Evolutionary conservation across 2,888 invertebrate species (phyloP).

Genomic region (Agrochola lota): DNA sequence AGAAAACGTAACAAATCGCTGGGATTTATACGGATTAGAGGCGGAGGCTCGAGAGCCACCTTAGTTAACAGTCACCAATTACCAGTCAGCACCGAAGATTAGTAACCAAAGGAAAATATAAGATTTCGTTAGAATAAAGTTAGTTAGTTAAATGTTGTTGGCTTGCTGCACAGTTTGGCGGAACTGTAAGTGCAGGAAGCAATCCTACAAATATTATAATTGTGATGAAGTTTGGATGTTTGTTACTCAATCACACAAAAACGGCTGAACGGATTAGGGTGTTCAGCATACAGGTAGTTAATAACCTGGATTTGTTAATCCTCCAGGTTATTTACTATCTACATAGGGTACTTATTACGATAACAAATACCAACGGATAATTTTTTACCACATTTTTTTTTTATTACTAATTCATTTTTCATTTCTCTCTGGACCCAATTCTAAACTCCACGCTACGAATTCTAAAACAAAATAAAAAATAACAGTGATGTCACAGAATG

Average conservation of each 20-base stretch:
- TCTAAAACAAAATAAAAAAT: not conserved
- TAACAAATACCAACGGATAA: not conserved
- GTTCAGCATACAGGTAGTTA: not conserved
- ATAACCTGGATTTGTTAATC: too few species aligned
- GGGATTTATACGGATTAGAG: constrained; percentile 60
- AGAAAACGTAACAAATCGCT: constrained; percentile 61
- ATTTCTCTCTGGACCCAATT: not conserved
- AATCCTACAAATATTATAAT: not conserved
- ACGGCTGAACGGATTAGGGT: not conserved
- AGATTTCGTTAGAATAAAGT: not conserved
- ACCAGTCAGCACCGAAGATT: constrained; percentile 32
- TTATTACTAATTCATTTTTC: not conserved
- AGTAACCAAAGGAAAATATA: constrained; percentile 21
- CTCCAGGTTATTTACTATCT: too few species aligned
- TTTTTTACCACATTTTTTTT: not conserved
- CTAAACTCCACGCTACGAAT: too few species aligned
- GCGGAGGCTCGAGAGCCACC: constrained; percentile 32
- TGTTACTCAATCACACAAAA: not conserved
- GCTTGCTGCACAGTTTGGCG: not conserved
- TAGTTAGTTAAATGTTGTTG: not conserved
- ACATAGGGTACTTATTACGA: not conserved
- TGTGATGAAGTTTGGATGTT: not conserved
- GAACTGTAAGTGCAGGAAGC: not conserved
- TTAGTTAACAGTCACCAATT: constrained; percentile 29
- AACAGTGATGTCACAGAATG: not conserved